Conservation (phyloP, 2,888 invertebrate genomes). For the Dasypolia templi region DNA sequence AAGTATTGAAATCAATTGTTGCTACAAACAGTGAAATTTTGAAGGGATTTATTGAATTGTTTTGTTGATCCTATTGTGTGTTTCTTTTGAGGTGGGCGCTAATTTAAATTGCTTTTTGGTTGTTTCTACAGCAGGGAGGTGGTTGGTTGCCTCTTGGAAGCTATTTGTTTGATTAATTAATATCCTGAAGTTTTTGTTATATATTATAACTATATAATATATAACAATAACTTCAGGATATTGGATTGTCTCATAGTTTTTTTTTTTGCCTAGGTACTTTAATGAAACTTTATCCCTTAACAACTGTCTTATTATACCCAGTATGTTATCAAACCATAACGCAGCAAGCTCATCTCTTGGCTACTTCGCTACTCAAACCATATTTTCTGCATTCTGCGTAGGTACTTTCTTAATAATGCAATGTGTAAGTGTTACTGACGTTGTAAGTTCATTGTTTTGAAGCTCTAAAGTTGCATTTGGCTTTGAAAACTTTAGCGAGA, state of each 20-base stretch:
- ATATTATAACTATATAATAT: too few species aligned
- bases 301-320: not conserved
- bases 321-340: not conserved
- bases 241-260: too few species aligned
- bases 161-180: conserved; percentile 43
- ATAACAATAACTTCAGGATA: too few species aligned
- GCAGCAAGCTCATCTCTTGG: not conserved
- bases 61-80: conserved; percentile 36
- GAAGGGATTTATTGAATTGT: conserved; percentile 33
- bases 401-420: conserved; percentile 6
- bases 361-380: not conserved
- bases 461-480: conserved; percentile 42
- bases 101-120: conserved; percentile 54
- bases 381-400: not conserved
- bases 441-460: conserved; percentile 50
- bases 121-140: conserved; percentile 17
- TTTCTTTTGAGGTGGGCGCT: conserved; percentile 40
- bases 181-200: conserved; percentile 27
- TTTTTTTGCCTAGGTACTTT: not conserved
- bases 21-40: conserved; percentile 27
- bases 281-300: too few species aligned
- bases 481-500: conserved; percentile 58
- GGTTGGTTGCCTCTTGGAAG: conserved; percentile 15
- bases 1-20: conserved; percentile 55
- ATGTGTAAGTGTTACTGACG: conserved; percentile 26